phyloP scores from a whole-genome alignment of 2,888 invertebrate species.

The Quadroppia sp. region DNA sequence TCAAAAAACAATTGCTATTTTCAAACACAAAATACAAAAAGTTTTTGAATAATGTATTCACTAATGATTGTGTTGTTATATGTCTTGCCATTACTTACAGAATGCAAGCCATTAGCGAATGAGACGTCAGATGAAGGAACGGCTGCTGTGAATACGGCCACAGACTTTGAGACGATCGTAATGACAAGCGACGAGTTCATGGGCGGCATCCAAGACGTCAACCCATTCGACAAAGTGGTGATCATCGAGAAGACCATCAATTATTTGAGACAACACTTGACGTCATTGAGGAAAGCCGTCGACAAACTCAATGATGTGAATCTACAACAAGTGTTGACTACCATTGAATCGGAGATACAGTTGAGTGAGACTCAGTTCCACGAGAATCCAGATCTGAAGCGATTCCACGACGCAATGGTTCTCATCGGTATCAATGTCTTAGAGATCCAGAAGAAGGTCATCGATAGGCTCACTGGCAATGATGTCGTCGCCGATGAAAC shows the following conservation, averaged over 20 bases:
- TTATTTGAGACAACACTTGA: background rate
- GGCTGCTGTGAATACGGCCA: background rate
- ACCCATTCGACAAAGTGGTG: background rate
- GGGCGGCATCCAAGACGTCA: background rate
- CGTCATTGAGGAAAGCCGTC: background rate
- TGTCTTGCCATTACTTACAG: background rate
- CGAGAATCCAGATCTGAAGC: background rate
- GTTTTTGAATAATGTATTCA: background rate
- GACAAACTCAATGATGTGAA: background rate
- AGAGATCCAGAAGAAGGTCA: background rate
- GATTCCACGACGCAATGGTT: background rate
- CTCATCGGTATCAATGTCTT: background rate
- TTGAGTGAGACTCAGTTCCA: background rate
- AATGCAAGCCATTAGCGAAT: background rate
- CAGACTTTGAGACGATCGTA: background rate
- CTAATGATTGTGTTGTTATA: background rate
- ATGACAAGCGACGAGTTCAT: background rate
- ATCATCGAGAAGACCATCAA: slow-evolving; percentile 1
- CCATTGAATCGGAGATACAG: background rate
- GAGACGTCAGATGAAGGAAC: background rate
- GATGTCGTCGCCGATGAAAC: background rate
- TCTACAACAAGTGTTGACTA: background rate
- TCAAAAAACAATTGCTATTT: background rate
- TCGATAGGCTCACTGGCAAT: background rate
- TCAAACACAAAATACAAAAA: background rate